Percentiles rank a stretch among this genome's conserved stretches.
Conservation (phyloP, 2,888 invertebrate genomes). For the Drosophila subsilvestris region DNA sequence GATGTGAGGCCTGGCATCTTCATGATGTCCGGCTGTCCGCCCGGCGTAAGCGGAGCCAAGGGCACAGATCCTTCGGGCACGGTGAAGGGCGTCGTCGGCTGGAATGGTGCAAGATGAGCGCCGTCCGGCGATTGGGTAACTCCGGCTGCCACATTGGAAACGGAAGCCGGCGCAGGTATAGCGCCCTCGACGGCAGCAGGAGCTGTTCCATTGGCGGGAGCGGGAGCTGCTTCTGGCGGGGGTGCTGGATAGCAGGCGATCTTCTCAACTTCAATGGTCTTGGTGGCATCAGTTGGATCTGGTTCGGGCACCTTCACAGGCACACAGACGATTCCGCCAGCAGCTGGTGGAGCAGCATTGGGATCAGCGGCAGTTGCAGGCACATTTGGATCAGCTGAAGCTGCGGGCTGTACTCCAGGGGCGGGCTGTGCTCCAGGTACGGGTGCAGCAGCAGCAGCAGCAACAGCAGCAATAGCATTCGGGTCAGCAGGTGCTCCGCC, state of each 20-base stretch:
- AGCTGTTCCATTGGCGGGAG: conserved; percentile 39
- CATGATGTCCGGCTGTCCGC: conserved; percentile 72
- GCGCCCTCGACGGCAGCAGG: conserved; percentile 17
- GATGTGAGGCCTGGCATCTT: conserved; percentile 74
- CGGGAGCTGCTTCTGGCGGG: conserved; percentile 61
- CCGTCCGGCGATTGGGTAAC: conserved; percentile 11
- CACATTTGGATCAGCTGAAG: conserved; percentile 42
- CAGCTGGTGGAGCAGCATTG: conserved; percentile 52
- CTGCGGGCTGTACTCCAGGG: conserved; percentile 19
- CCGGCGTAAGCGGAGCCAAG: conserved; percentile 62
- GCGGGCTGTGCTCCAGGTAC: conserved; percentile 16
- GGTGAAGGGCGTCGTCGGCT: conserved; percentile 51
- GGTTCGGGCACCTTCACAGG: conserved; percentile 81
- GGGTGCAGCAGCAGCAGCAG: neutral
- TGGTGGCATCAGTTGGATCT: conserved; percentile 81
- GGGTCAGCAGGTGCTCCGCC: neutral
- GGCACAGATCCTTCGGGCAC: conserved; percentile 75
- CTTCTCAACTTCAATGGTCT: conserved; percentile 81
- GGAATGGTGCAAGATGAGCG: conserved; percentile 55
- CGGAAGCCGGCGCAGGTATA: conserved; percentile 10
- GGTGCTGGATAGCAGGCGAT: conserved; percentile 82
- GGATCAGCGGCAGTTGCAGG: conserved; percentile 14
- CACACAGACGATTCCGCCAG: conserved; percentile 80
- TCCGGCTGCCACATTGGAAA: neutral
- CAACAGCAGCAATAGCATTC: conserved; percentile 4